Base-by-base conservation (phyloP, 2,888 invertebrate species). In the Aspidiotus rigidus region DNA sequence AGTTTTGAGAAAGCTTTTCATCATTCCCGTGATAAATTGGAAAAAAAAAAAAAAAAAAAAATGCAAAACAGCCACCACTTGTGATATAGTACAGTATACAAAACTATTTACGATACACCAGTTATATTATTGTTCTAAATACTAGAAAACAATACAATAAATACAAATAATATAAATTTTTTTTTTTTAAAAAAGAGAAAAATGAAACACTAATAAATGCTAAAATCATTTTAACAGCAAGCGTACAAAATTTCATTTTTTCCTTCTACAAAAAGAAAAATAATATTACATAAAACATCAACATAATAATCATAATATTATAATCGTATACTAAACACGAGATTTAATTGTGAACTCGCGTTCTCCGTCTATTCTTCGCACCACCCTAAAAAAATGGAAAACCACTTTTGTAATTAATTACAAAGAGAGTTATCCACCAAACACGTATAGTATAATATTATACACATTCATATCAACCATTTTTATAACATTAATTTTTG, bases 21-120 rank as follows among this genome's bases (percentile, higher is more conserved):
- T 28, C 28, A 28, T 28, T 28, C 28, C 28, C 28, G 28, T 28
- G 28, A 28, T 28, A 5, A 28, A 28, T 28, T 28, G 28, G 5
- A 28, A 28, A 28, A 28, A 55, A 55, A 55, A 17, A 13, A 55
- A 55, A 55, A 55, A 17, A 13, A 55, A 9, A 55, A 66, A 28
- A 57, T 44, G 66, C 49, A 66, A 66, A 66, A 66, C 66, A 66
- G 66, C 60, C 66, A 66, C 66, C 66, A 66, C 44, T 66, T 60
- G 28, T 28, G 28, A 28, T 28, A 28, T 28, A 28, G 28, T 28
- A 66, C 55, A 16, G 41, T 15, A 56, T 42, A 55, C 9, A 59
- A 15, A 63, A 63, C 53, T 40, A 64, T 49, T 49, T 49, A 13
- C 49, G 49, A 49, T 64, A 57, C 54, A 49, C 41, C 16, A 62